Evolutionary conservation across 2,888 invertebrate genomes (phyloP).

Genomic region (Euplexia lucipara): DNA sequence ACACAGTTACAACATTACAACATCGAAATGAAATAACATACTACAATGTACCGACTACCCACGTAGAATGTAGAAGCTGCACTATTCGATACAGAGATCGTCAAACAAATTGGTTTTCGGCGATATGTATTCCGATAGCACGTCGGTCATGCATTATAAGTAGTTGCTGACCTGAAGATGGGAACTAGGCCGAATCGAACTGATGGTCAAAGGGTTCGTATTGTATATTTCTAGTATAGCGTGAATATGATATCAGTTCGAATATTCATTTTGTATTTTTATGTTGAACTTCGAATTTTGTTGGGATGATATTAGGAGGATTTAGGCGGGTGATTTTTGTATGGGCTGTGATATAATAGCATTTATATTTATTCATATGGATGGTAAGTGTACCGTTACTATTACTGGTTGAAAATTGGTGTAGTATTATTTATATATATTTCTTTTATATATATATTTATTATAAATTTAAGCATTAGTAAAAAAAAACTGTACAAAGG

Average conservation of each 20-base stretch:
- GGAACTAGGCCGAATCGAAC: constrained; percentile 49
- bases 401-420: too few relatives aligned
- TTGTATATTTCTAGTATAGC: constrained; percentile 29
- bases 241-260: constrained; percentile 43
- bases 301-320: neutral
- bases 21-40: constrained; percentile 18
- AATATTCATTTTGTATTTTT: constrained; percentile 1
- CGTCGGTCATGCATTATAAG: constrained; percentile 76
- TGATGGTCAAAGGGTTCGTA: constrained; percentile 54
- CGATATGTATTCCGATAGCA: constrained; percentile 70
- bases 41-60: constrained; percentile 29
- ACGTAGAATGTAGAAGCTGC: constrained; percentile 34
- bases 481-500: too few relatives aligned
- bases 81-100: constrained; percentile 54
- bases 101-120: constrained; percentile 73
- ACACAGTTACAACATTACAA: constrained; percentile 1
- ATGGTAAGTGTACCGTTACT: too few relatives aligned
- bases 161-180: constrained; percentile 67
- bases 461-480: too few relatives aligned
- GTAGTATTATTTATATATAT: too few relatives aligned
- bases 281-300: constrained; percentile 5
- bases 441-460: too few relatives aligned
- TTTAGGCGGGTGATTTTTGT: too few relatives aligned
- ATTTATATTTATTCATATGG: too few relatives aligned
- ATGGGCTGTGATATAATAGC: too few relatives aligned